These are phyloP conservation scores for Acleris sparsana DNA, from an alignment of 2,888 invertebrate genomes.

Conservation along the genomic window DNA sequence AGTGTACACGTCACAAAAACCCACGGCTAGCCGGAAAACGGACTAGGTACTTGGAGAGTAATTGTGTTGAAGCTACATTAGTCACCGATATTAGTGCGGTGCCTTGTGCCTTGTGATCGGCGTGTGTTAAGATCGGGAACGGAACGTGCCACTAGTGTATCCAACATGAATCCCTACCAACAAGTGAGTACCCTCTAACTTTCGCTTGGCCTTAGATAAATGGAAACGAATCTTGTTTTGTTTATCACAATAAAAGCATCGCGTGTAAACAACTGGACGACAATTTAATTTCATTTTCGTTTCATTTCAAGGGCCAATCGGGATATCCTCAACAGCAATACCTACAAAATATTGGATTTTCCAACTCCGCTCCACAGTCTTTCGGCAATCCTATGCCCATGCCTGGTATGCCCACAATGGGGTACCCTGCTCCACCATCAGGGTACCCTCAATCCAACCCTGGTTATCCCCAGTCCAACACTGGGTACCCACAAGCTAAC, in stretches of 20 bases:
- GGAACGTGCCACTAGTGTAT: conserved; percentile 15
- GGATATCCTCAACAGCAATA: conserved; percentile 80
- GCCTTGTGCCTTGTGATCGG: not conserved
- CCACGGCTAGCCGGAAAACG: conserved; percentile 19
- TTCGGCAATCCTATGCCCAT: conserved; percentile 79
- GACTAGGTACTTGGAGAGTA: conserved; percentile 13
- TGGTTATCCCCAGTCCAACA: conserved; percentile 50
- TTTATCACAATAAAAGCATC: conserved; percentile 62
- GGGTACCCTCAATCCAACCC: conserved; percentile 61
- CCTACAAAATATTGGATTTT: conserved; percentile 77
- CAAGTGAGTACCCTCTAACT: conserved; percentile 56
- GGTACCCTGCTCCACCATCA: conserved; percentile 64
- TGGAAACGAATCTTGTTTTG: conserved; percentile 53
- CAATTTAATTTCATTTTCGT: conserved; percentile 47
- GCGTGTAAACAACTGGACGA: conserved; percentile 27
- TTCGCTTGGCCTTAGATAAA: conserved; percentile 29
- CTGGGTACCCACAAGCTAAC: conserved; percentile 46
- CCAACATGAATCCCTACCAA: conserved; percentile 74
- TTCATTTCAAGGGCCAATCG: conserved; percentile 79
- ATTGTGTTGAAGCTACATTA: conserved; percentile 18
- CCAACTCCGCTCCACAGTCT: conserved; percentile 76
- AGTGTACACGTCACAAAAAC: conserved; percentile 30
- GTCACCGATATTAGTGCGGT: conserved; percentile 21
- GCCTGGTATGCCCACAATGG: conserved; percentile 72
- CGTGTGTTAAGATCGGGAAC: not conserved